Evolutionary conservation across 2,113 vertebrate genomes (phyloP), one percentile per base, ranked within the genome.

Genomic region (Ammodramus savannarum): DNA sequence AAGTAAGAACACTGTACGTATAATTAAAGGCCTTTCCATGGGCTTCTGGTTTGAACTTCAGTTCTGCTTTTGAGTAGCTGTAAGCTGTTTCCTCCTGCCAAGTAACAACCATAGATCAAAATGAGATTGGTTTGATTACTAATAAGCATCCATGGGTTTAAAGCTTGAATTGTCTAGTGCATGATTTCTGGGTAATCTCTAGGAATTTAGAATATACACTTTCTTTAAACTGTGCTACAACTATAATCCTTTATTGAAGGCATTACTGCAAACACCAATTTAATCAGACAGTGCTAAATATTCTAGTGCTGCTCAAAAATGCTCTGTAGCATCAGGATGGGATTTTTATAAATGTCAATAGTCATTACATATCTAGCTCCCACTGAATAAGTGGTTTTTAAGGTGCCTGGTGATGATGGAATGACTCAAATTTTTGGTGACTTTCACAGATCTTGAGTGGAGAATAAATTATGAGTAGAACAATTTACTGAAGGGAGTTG

Each of bases 71-170:
- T n/a, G 68, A 44, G 67, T 71, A 76, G 51, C 52, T 88, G 57
- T 52, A 61, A 96, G 44, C 73, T 76, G 49, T 71, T 96, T 97
- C 79, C 75, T 93, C 44, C 58, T 79, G 51, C 76, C 85, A 87
- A 87, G 52, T 36, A 91, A 57, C 59, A 85, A 25, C 25, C 27
- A 29, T 17, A 82, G 74, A 96, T 96, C 80, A 94, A 94, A 94
- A 92, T 81, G 66, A 75, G 62, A 84, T 75, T 75, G 83, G 25
- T 49, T 93, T 84, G 69, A 80, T 93, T 93, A 15, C 69, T 93
- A 23, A 52, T 85, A 76, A n/a, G 32, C 68, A 69, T 5, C 3
- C 7, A 4, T 55, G 39, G 38, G 16, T 94, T 94, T 86, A 88
- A 94, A 84, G 38, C 12, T 52, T 81, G 44, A 76, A 51, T 85